Evolutionary conservation across 2,888 invertebrate genomes (phyloP), one percentile per base, ranked within the genome.

Genomic region (Leucoma salicis): DNA sequence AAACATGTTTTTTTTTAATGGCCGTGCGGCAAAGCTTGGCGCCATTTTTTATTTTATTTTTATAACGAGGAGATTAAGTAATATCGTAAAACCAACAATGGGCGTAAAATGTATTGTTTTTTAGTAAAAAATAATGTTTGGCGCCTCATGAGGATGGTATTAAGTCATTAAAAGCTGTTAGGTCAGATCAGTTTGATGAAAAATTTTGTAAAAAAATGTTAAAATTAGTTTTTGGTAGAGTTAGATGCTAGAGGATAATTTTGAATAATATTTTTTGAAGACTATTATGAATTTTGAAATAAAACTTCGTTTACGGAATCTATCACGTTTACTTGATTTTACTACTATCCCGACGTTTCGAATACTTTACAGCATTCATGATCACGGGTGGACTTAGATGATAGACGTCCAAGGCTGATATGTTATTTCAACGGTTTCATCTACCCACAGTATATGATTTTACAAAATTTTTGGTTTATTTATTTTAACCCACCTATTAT

Each of bases 81-180:
- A 82, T 84, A 82, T 70, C 73, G 73, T 81, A 69, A 83, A 85
- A 82, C 75, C 80, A 83, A 85, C 79, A 84, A 73, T 75, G 84
- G 84, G 85, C 82, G 85, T 81, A 69, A 67, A 71, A 66, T 49
- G 52, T 42, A 71, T 67, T 66, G 62, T 66, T 73, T 68, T 70
- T 65, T 50, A 15, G 5, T 16, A 45, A 46, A 55, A 62, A 68
- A 71, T 65, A 61, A 42, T 49, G 59, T 63, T 69, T 64, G 68
- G 69, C 65, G 70, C 67, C 59, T 57, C 31, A 8, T 40, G 46
- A 52, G 39, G 42, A 53, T 46, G 50, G 44, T 32, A 65, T 65
- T 65, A 65, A 63, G 64, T 65, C 40, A 61, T 64, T 64, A 64
- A 42, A 29, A 47, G 42, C 29, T 53, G 59, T 62, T 61, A 59